Conservation (phyloP, 1,140 invertebrate genomes). For the Apis laboriosa region DNA sequence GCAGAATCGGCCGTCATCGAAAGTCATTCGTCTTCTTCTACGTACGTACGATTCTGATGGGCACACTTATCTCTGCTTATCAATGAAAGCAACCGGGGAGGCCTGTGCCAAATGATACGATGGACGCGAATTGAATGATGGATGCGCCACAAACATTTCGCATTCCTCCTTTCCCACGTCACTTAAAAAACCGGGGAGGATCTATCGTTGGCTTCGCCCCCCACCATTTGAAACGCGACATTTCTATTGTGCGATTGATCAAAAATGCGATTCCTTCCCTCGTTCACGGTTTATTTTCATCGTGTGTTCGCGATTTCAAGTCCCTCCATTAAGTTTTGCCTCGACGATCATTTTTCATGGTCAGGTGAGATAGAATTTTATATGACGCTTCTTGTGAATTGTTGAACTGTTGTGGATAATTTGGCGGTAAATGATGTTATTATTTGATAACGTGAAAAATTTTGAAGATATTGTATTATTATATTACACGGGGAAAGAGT, state of each 20-base stretch:
- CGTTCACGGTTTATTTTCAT: constrained; percentile 28
- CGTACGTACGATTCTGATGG: constrained; percentile 32
- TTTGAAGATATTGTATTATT: not conserved
- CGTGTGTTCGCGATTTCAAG: not conserved
- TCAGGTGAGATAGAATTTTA: not conserved
- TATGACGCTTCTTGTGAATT: not conserved
- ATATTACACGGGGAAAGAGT: no score
- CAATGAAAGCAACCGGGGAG: constrained; percentile 64
- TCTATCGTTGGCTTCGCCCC: constrained; percentile 25
- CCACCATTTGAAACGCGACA: constrained; percentile 21
- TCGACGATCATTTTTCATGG: constrained; percentile 35
- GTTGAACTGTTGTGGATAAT: not conserved
- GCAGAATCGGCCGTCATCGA: constrained; percentile 49
- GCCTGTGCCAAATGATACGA: constrained; percentile 61
- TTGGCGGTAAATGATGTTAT: not conserved
- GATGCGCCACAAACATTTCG: constrained; percentile 59
- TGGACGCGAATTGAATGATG: constrained; percentile 66
- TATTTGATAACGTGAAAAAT: not conserved
- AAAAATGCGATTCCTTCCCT: constrained; percentile 30
- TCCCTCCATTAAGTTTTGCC: not conserved
- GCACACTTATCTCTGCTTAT: constrained; percentile 65
- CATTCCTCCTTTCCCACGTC: constrained; percentile 65
- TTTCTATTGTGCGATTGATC: constrained; percentile 57
- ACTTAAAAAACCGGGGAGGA: constrained; percentile 59
- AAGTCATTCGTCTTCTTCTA: constrained; percentile 64